These are phyloP conservation scores for Microtus pennsylvanicus DNA, from an alignment of 2,113 vertebrate genomes.

Conservation along the genomic window DNA sequence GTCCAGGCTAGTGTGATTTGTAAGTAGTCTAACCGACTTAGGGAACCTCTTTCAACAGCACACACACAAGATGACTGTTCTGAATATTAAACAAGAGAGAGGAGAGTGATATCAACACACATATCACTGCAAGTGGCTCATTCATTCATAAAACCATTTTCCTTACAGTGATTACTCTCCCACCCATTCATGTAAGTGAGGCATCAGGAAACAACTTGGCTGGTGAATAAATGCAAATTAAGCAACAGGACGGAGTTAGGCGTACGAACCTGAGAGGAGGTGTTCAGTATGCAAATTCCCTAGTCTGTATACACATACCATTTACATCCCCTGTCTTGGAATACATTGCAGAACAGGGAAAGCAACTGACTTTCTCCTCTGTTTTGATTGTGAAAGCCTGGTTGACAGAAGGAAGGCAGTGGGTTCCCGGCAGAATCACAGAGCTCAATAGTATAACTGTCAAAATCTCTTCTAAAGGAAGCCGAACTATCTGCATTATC, in stretches of 20 bases:
- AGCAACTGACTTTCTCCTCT: conserved; percentile 62
- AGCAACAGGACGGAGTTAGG: conserved; percentile 70
- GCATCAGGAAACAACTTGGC: conserved; percentile 65
- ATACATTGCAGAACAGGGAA: conserved; percentile 70
- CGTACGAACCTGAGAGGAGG: conserved; percentile 66
- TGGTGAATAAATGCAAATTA: conserved; percentile 69
- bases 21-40: conserved; percentile 56
- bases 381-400: conserved; percentile 70
- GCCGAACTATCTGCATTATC: conserved; percentile 57
- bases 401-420: conserved; percentile 59
- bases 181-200: conserved; percentile 60
- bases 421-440: conserved; percentile 66
- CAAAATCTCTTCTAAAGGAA: conserved; percentile 75
- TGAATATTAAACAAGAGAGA: conserved; percentile 72
- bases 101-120: conserved; percentile 21
- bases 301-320: conserved; percentile 56
- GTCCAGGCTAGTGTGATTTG: conserved; percentile 55
- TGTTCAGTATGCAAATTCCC: conserved; percentile 74
- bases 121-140: conserved; percentile 23
- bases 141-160: conserved; percentile 72
- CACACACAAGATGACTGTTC: conserved; percentile 21
- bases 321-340: conserved; percentile 63
- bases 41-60: conserved; percentile 60
- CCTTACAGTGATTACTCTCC: conserved; percentile 47
- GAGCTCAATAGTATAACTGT: conserved; percentile 61